phyloP scores from a whole-genome alignment of 1,140 invertebrate species.

The Diachasmimorpha longicaudata region DNA sequence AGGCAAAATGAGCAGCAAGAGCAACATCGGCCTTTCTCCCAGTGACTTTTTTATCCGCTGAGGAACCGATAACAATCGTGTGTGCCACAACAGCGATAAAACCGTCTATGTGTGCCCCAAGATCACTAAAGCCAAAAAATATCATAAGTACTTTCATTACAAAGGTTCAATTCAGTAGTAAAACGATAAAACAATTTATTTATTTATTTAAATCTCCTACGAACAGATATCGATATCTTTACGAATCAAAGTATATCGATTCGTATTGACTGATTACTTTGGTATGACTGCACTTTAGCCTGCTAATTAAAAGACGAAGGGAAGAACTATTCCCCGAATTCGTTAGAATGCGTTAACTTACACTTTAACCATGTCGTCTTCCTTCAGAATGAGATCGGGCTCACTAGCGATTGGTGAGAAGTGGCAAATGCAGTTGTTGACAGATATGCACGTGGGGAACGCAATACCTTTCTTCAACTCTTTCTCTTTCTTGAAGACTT shows the following conservation, averaged over 20 bases:
- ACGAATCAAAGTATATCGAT: too few relatives aligned
- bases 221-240: too few relatives aligned
- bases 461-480: conserved; percentile 98
- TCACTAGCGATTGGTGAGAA: conserved; percentile 96
- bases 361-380: conserved; percentile 98
- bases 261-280: too few relatives aligned
- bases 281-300: too few relatives aligned
- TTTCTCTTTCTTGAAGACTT: conserved; percentile 98
- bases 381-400: conserved; percentile 84
- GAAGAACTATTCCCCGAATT: background rate
- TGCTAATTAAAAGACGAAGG: too few relatives aligned
- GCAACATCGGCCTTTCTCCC: conserved; percentile 95
- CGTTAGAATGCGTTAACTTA: conserved; percentile 65
- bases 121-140: conserved; percentile 74
- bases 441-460: conserved; percentile 97
- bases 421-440: conserved; percentile 99
- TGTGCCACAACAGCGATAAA: conserved; percentile 98
- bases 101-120: conserved; percentile 98
- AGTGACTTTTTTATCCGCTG: conserved; percentile 72
- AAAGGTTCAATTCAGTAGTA: background rate
- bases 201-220: too few relatives aligned
- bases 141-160: background rate
- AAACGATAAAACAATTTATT: too few relatives aligned
- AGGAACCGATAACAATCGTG: conserved; percentile 88
- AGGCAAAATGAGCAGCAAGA: conserved; percentile 91